These are phyloP conservation scores for Ophion ventricosus DNA, from an alignment of 2,888 invertebrate species.

Conservation along the genomic window DNA sequence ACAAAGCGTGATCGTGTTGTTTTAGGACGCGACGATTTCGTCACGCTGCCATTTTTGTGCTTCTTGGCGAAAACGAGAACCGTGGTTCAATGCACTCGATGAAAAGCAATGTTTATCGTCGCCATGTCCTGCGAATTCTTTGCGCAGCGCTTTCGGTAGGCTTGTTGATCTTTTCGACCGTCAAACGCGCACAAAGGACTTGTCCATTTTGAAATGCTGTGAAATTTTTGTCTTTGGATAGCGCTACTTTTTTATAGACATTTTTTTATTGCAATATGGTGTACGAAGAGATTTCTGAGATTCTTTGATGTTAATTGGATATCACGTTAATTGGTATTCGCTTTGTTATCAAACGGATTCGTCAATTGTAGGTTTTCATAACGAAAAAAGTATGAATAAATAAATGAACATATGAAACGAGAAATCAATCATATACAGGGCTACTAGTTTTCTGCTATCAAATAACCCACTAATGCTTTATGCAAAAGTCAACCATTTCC, in stretches of 20 bases:
- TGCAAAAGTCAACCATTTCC: no score
- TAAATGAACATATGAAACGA: no score
- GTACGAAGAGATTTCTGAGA: no score
- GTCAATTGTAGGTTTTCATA: no score
- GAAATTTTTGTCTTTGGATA: background rate
- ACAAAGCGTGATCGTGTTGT: conserved; percentile 59
- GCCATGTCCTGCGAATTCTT: conserved; percentile 22
- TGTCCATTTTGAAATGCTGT: conserved; percentile 7
- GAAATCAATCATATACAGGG: no score
- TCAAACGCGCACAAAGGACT: background rate
- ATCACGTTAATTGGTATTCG: no score
- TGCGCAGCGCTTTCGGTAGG: background rate
- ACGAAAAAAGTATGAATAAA: no score
- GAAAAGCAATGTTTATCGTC: conserved; percentile 53
- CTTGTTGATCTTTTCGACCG: conserved; percentile 41
- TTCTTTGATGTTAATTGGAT: no score
- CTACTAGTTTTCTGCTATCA: no score
- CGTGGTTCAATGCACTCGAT: conserved; percentile 31
- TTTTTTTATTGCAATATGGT: no score
- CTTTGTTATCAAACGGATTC: no score
- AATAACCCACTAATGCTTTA: no score
- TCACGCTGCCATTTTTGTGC: conserved; percentile 19
- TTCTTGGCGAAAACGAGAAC: conserved; percentile 12
- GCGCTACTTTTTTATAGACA: background rate
- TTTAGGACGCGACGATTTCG: conserved; percentile 62